Percentiles rank a stretch among this genome's conserved stretches.
Conservation (phyloP, 2,113 vertebrate species). For the Pelmatolapia mariae region DNA sequence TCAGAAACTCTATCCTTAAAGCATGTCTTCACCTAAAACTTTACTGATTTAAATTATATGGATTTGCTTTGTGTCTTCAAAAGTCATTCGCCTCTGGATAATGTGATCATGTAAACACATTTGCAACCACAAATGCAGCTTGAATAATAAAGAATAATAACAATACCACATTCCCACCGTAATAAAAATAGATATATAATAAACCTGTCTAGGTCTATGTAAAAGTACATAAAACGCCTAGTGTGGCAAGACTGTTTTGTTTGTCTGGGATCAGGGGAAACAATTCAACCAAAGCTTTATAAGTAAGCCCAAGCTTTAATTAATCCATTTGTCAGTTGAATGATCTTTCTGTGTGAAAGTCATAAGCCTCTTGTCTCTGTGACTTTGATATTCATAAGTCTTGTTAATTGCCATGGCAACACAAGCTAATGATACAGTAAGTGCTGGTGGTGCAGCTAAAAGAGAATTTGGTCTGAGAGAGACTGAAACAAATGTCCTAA, state of each 20-base stretch:
- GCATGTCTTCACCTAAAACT: background rate
- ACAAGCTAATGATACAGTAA: background rate
- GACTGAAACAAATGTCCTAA: background rate
- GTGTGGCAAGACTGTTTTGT: background rate
- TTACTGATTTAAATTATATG: background rate
- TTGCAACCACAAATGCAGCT: background rate
- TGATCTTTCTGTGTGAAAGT: constrained; percentile 50
- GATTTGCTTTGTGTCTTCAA: background rate
- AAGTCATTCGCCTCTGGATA: background rate
- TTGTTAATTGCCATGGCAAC: constrained; percentile 45
- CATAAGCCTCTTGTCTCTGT: constrained; percentile 37
- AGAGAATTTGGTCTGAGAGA: background rate
- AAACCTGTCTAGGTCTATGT: background rate
- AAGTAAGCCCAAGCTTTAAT: constrained; percentile 39
- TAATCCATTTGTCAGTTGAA: constrained; percentile 52
- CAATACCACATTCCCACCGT: background rate
- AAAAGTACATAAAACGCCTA: background rate
- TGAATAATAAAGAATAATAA: background rate
- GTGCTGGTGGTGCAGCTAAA: background rate
- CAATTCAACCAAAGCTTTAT: constrained; percentile 14
- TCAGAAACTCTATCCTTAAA: background rate
- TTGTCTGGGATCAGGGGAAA: constrained; percentile 19
- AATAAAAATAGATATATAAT: background rate
- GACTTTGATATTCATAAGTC: constrained; percentile 50
- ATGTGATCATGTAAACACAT: background rate